Evolutionary conservation across 2,113 vertebrate genomes (phyloP).

Genomic region (Crotalus horridus): DNA sequence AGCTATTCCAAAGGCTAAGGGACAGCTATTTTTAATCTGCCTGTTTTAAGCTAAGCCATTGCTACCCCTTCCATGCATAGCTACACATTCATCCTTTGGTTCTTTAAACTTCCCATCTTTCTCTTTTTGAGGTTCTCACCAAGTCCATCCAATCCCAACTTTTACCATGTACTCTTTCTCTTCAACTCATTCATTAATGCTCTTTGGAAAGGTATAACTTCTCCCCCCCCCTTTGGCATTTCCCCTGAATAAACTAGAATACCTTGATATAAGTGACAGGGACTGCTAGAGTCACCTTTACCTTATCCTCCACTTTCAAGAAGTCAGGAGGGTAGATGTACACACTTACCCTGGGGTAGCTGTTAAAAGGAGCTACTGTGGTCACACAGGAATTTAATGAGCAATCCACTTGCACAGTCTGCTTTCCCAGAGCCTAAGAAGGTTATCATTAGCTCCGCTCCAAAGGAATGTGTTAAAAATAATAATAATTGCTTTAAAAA

Average conservation of each 20-base stretch:
- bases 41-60: background rate
- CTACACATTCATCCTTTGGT: background rate
- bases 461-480: slow-evolving; percentile 38
- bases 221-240: background rate
- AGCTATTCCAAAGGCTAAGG: background rate
- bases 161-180: background rate
- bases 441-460: slow-evolving; percentile 27
- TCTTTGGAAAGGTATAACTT: background rate
- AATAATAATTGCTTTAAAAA: background rate
- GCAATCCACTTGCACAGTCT: background rate
- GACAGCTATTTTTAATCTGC: too few relatives aligned
- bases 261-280: background rate
- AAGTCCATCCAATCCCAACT: background rate
- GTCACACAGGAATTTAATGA: background rate
- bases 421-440: background rate
- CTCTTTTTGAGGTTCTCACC: background rate
- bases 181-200: background rate
- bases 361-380: background rate
- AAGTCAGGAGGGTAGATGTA: background rate
- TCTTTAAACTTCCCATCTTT: background rate
- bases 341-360: background rate
- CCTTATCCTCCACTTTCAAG: background rate
- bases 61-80: background rate
- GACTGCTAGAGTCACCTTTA: background rate
- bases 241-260: background rate